Base-by-base conservation (phyloP, 2,113 vertebrate genomes). In the Prietella phreatophila region DNA sequence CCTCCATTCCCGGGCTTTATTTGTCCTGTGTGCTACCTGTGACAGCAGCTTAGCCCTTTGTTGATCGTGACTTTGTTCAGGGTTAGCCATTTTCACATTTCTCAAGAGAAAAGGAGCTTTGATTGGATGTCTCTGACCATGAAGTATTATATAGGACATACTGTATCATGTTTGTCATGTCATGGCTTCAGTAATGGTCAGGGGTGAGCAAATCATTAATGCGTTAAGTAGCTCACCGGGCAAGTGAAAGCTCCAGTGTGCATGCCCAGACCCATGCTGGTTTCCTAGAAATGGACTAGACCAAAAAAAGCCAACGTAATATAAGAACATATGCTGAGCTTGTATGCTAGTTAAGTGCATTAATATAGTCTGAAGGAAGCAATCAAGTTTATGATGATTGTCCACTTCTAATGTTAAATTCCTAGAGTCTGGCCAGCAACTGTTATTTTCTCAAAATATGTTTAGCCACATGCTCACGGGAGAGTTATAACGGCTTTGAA, bases 31-130 rank as follows among this genome's bases (percentile, higher is more conserved):
- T 56, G 42, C 65, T n/a, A 60, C 71, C 85, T 55, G 55, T 71
- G 61, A 85, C 84, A 60, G 67, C 82, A 81, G 78, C 80, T 86
- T 50, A 84, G 82, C 84, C 5, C 42, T 58, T 33, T 83, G 56
- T 55, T 39, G 78, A 33, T 67, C 53, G 33, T 55, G 78, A 67
- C 83, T 85, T 30, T 55, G 42, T 56, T 56, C n/a, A 22, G 22
- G 63, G 61, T 53, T 42, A 13, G 17, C 27, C 15, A 8, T 33
- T 30, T 80, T 80, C 63, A 84, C 14, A 5, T 69, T n/a, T 69
- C n/a, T 84, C 61, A 50, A 15, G 15, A 50, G 10, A 39, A 75
- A 61, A 13, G 27, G 39, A 79, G 42, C 20, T 53, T 61, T 30
- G 84, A 6, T 71, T 86, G 73, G 27, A 6, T 30, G 3, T 55